A percentile compares a stretch with the other conserved stretches of the same genome.
These are phyloP conservation scores for Drosophila sechellia DNA, from an alignment of 1,140 invertebrate genomes.

Conservation along the genomic window DNA sequence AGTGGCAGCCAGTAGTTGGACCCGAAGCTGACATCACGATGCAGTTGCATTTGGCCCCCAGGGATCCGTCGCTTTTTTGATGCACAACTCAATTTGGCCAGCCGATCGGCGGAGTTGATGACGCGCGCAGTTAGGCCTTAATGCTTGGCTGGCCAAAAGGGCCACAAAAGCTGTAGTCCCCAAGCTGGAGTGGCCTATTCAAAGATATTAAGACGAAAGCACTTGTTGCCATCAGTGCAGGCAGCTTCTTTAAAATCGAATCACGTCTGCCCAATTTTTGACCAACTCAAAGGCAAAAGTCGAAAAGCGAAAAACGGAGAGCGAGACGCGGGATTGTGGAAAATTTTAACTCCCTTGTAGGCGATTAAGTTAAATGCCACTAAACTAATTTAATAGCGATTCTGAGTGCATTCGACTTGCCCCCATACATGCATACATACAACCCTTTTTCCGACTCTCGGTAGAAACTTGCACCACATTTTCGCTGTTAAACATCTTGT, in stretches of 20 bases:
- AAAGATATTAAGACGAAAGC: conserved; percentile 63
- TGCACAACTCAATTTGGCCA: conserved; percentile 73
- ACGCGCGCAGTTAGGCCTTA: conserved; percentile 27
- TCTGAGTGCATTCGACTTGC: conserved; percentile 59
- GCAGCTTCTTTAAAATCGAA: conserved; percentile 83
- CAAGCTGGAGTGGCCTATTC: conserved; percentile 42
- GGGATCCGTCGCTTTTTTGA: conserved; percentile 48
- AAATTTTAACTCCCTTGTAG: conserved; percentile 80
- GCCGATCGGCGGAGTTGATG: conserved; percentile 20
- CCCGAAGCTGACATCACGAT: conserved; percentile 52
- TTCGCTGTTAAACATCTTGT: conserved; percentile 82
- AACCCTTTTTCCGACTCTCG: conserved; percentile 24
- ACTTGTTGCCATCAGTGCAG: conserved; percentile 55
- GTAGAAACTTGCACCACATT: conserved; percentile 59
- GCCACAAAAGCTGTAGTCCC: background rate
- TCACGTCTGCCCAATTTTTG: conserved; percentile 81
- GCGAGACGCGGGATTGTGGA: conserved; percentile 19
- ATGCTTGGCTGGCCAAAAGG: conserved; percentile 19
- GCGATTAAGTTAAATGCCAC: conserved; percentile 84
- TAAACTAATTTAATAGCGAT: conserved; percentile 85
- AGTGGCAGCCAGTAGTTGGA: background rate
- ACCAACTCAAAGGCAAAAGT: conserved; percentile 1
- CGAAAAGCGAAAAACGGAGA: background rate
- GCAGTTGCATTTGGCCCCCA: conserved; percentile 40
- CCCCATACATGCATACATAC: conserved; percentile 2